These are phyloP conservation scores for Andrena fulva DNA, from an alignment of 2,888 invertebrate species.

Conservation along the genomic window DNA sequence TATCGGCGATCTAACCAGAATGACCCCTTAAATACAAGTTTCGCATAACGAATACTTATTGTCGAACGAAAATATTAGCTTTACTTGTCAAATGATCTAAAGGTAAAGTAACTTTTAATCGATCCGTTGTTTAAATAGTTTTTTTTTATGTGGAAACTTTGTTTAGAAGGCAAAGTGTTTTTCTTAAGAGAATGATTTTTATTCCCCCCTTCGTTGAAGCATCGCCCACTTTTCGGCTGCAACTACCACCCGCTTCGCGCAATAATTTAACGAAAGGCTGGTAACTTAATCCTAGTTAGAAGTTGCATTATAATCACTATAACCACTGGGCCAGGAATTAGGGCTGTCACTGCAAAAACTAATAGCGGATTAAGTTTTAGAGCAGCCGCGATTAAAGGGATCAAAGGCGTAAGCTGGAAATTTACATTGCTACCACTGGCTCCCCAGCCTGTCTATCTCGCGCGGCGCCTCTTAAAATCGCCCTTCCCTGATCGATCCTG, in stretches of 20 bases:
- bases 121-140: no score
- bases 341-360: slow-evolving; percentile 79
- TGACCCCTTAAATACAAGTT: no score
- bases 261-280: slow-evolving; percentile 70
- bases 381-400: slow-evolving; percentile 74
- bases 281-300: slow-evolving; percentile 74
- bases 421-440: slow-evolving; percentile 63
- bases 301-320: slow-evolving; percentile 76
- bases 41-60: no score
- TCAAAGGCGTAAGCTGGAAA: slow-evolving; percentile 67
- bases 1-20: no score
- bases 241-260: background rate
- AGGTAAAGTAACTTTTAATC: no score
- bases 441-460: background rate
- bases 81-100: no score
- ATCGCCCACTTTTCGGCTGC: background rate
- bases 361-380: slow-evolving; percentile 77
- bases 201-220: background rate
- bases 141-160: background rate
- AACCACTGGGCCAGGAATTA: slow-evolving; percentile 70
- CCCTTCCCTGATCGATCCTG: background rate
- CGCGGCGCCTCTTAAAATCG: background rate
- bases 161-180: background rate
- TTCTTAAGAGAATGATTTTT: background rate
- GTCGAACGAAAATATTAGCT: no score